Conservation (phyloP, 1,140 invertebrate species). For the Ceratosolen fusciceps region DNA sequence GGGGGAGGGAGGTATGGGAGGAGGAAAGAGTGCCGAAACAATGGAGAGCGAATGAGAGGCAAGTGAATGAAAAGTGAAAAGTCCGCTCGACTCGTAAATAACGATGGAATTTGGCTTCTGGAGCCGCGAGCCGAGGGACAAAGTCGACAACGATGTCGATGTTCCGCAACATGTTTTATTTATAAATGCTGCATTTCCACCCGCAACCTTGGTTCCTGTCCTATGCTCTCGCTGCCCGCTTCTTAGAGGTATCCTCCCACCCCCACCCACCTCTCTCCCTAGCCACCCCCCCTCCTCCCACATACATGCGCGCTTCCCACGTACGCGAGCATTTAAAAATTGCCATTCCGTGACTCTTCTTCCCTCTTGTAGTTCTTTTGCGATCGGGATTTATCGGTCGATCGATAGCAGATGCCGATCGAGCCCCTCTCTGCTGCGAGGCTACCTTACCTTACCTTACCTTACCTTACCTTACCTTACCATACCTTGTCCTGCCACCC, state of each 20-base stretch:
- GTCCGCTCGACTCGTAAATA: neutral
- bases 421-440: neutral
- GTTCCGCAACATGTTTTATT: constrained; percentile 16
- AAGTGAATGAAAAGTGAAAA: neutral
- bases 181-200: constrained; percentile 9
- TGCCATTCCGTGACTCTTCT: neutral
- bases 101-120: neutral
- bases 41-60: neutral
- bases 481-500: too few species aligned
- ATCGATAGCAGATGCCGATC: constrained; percentile 32
- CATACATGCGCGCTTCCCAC: constrained; percentile 10
- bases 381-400: constrained; percentile 25
- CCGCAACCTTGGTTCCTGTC: neutral
- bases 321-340: neutral
- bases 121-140: neutral
- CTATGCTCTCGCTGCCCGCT: neutral
- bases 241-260: too few species aligned
- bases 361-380: neutral
- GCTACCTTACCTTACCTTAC: neutral
- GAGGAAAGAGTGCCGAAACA: neutral
- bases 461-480: constrained; percentile 6
- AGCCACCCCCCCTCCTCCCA: too few species aligned
- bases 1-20: neutral
- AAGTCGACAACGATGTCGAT: neutral
- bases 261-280: neutral